Evolutionary conservation across 2,888 invertebrate species (phyloP), one percentile per base, ranked within the genome.

Genomic region (Hyposoter dolosus): DNA sequence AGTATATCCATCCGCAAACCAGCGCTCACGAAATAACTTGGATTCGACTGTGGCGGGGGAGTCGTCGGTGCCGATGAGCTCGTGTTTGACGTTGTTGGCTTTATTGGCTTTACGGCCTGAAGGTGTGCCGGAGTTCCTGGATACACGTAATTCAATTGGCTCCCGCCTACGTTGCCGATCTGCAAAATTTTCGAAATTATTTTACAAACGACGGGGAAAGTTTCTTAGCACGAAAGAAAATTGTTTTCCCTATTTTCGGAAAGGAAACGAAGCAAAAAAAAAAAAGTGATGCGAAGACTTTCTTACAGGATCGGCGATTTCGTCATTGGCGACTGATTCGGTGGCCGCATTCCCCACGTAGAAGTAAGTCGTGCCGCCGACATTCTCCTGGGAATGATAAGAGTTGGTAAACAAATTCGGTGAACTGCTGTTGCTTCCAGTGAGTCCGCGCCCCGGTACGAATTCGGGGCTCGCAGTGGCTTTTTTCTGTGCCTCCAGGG

Each of bases 281-380:
- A 9, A 53, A 19, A n/a, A n/a, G 9, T 19, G 28, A 60, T 60
- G 12, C 9, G 72, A 75, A 68, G 4, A 32, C 1, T n/a, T 60
- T 76, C 92, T 92, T 86, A 93, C 93, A 76, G 91, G 89, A 81
- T 93, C 93, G 47, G 88, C 84, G 77, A 90, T 90, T 60, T 94
- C 94, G 45, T 94, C 94, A 10, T 89, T 90, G 63, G 90, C 89
- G 43, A 93, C 88, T 32, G 88, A 47, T 79, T 94, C 93, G 63
- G 91, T 89, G 23, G 92, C 89, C 56, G 93, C 89, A 85, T 94
- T 93, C 85, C 97, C 96, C 53, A 97, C 96, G 94, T 98, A 99
- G 94, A 98, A 99, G 94, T 99, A 99, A 72, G 99, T 99, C 19
- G 99, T 99, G 40, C 99, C 99, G 81, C 98, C 98, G 87, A 98